Evolutionary conservation across 2,888 invertebrate genomes (phyloP).

Genomic region (Agonopterix subpropinquella): DNA sequence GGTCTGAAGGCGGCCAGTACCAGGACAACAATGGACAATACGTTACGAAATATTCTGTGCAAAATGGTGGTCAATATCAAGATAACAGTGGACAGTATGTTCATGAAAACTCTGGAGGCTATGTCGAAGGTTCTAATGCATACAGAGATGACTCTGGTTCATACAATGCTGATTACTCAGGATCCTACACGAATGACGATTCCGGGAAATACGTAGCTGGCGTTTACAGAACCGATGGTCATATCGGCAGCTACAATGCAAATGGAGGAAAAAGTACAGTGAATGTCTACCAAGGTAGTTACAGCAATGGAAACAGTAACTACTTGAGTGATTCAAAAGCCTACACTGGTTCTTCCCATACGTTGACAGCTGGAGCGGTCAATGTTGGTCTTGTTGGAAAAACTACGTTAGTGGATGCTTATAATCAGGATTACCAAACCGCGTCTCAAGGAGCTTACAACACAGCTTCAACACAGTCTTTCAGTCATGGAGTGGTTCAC

Average conservation of each 20-base stretch:
- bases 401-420: constrained; percentile 57
- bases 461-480: constrained; percentile 19
- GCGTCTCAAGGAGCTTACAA: constrained; percentile 42
- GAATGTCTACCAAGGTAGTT: constrained; percentile 29
- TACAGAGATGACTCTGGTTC: constrained; percentile 19
- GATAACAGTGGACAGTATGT: constrained; percentile 35
- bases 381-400: constrained; percentile 69
- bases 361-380: constrained; percentile 62
- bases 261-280: constrained; percentile 16
- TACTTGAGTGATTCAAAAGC: constrained; percentile 48
- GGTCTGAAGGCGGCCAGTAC: constrained; percentile 20
- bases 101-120: constrained; percentile 43
- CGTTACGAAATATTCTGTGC: constrained; percentile 15
- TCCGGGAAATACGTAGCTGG: constrained; percentile 47
- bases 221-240: constrained; percentile 44
- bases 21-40: constrained; percentile 36
- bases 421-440: constrained; percentile 35
- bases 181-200: constrained; percentile 34
- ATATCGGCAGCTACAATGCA: constrained; percentile 34
- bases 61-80: constrained; percentile 14
- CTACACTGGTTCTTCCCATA: constrained; percentile 53
- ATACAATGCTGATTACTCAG: constrained; percentile 35
- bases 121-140: constrained; percentile 25
- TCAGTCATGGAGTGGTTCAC: constrained; percentile 21
- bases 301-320: constrained; percentile 45